A percentile compares a stretch with the other conserved stretches of the same genome.
These are phyloP conservation scores for Gymnogyps californianus DNA, from an alignment of 2,113 vertebrate species.

Conservation along the genomic window DNA sequence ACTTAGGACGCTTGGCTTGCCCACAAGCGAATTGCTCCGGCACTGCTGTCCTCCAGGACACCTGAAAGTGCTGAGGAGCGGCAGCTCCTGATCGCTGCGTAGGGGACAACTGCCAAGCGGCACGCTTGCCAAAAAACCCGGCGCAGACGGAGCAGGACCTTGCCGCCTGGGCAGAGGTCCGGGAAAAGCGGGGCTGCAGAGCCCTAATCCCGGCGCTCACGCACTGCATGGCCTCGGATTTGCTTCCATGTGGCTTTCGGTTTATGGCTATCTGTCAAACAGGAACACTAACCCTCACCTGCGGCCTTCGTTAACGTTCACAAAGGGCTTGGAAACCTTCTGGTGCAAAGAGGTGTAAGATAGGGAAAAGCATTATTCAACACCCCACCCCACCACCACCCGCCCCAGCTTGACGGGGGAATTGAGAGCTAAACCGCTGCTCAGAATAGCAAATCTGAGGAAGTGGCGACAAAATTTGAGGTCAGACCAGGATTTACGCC, in stretches of 20 bases:
- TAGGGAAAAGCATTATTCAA: neutral
- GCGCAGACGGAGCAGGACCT: neutral
- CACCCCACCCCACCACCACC: too few relatives aligned
- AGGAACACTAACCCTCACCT: neutral
- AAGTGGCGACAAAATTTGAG: neutral
- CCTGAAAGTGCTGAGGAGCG: neutral
- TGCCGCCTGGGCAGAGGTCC: accelerated
- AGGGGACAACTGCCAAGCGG: neutral
- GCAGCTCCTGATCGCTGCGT: neutral
- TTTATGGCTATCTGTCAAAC: too few relatives aligned
- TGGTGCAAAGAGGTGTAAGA: neutral
- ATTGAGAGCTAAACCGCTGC: neutral
- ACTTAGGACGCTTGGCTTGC: neutral
- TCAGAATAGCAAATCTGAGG: neutral
- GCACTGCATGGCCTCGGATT: accelerated
- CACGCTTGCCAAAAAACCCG: neutral
- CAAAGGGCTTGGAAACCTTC: neutral
- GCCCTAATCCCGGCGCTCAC: neutral
- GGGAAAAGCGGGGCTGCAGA: neutral
- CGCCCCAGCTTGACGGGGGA: neutral
- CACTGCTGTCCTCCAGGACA: neutral
- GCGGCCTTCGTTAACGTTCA: neutral
- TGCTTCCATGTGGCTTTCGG: neutral
- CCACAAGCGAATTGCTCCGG: neutral
- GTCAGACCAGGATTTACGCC: neutral